Evolutionary conservation across 2,888 invertebrate species (phyloP).

Genomic region (Blastobasis adustella): DNA sequence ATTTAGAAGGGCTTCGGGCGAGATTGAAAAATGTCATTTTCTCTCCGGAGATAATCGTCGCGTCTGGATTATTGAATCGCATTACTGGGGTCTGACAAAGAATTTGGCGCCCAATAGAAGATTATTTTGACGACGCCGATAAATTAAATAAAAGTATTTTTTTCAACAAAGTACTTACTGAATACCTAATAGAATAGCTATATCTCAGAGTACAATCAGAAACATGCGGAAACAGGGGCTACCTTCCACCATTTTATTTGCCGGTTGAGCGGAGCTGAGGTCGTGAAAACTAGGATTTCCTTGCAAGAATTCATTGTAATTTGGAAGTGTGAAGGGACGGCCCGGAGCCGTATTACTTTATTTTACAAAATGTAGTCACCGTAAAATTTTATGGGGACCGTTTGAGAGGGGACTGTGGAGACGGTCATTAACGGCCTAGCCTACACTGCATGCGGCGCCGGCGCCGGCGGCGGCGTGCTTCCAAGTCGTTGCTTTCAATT

Average conservation of each 20-base stretch:
- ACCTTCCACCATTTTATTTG: too few relatives aligned
- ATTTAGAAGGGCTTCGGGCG: conserved; percentile 29
- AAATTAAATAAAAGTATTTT: too few relatives aligned
- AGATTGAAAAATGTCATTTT: conserved; percentile 34
- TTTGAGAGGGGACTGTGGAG: conserved; percentile 38
- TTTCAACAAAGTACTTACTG: too few relatives aligned
- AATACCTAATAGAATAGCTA: too few relatives aligned
- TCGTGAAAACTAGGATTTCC: conserved; percentile 28
- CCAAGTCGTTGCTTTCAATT: conserved; percentile 53
- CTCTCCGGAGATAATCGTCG: conserved; percentile 7
- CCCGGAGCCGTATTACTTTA: conserved; percentile 40
- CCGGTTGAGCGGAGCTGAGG: conserved; percentile 5
- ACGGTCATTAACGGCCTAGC: conserved; percentile 45
- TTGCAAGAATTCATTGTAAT: conserved; percentile 35
- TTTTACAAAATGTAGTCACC: conserved; percentile 57
- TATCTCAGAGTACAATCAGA: too few relatives aligned
- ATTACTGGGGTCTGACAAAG: too few relatives aligned
- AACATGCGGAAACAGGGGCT: too few relatives aligned
- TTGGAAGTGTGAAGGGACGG: conserved; percentile 29
- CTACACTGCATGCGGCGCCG: conserved; percentile 24
- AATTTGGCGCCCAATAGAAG: too few relatives aligned
- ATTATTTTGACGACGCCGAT: too few relatives aligned
- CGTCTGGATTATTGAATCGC: too few relatives aligned
- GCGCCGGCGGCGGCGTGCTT: conserved; percentile 22
- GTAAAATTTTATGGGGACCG: conserved; percentile 59